Conservation (phyloP, 2,113 vertebrate species). For the Tricholaema leucomelas region DNA sequence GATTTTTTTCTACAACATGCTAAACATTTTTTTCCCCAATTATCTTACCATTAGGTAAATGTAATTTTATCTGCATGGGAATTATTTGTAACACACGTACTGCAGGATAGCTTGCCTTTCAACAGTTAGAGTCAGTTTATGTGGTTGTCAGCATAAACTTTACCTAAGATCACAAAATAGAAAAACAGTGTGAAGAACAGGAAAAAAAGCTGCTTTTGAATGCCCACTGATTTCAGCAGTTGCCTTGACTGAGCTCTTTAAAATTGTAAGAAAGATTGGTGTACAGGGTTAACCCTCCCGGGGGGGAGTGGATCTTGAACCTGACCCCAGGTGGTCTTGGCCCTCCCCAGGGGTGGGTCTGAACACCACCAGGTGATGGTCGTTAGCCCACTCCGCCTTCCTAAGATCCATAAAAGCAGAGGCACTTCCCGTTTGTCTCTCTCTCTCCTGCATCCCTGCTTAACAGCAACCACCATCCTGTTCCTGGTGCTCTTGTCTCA, state of each 20-base stretch:
- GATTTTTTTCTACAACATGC: rapidly evolving
- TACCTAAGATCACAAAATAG: not conserved
- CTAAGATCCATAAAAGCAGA: no score
- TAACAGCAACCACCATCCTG: no score
- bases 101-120: not conserved
- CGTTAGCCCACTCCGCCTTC: no score
- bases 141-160: not conserved
- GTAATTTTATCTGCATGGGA: not conserved
- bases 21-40: rapidly evolving
- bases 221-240: not conserved
- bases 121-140: not conserved
- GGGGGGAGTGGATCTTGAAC: no score
- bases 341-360: no score
- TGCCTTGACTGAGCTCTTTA: not conserved
- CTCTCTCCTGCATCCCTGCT: no score
- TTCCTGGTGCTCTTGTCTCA: no score
- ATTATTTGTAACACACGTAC: no score
- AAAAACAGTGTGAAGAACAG: not conserved
- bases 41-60: rapidly evolving
- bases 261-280: not conserved
- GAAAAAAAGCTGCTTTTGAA: not conserved
- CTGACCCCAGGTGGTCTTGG: no score
- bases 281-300: not conserved
- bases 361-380: no score
- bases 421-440: no score